Evolutionary conservation across 2,888 invertebrate genomes (phyloP).

Genomic region (Eremobia ochroleuca): DNA sequence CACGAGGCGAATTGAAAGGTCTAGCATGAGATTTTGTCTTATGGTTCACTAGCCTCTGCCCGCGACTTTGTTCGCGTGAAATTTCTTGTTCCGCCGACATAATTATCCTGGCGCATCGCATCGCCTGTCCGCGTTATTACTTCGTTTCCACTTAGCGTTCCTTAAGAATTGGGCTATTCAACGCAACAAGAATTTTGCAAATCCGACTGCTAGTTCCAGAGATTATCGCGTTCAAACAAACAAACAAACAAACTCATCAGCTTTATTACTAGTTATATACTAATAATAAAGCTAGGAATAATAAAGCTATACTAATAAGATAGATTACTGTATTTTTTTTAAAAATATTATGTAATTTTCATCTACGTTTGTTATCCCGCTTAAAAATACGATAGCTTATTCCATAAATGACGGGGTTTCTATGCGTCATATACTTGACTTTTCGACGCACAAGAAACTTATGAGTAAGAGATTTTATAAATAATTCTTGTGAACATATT

Average conservation of each 20-base stretch:
- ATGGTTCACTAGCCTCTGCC: not conserved
- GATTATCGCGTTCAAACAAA: not conserved
- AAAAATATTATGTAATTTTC: not conserved
- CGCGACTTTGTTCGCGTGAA: too few species aligned
- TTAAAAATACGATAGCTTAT: constrained; percentile 17
- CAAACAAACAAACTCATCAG: not conserved
- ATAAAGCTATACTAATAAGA: too few species aligned
- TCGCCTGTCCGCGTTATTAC: not conserved
- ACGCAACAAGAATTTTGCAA: not conserved
- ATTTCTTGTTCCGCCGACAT: not conserved
- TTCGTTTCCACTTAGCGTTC: not conserved
- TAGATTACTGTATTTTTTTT: not conserved
- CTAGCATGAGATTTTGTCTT: not conserved
- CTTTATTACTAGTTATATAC: too few species aligned
- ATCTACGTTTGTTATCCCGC: not conserved
- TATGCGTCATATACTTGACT: not conserved
- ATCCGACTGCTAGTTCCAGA: not conserved
- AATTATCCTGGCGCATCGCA: not conserved
- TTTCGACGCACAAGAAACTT: constrained; percentile 2
- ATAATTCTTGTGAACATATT: not conserved
- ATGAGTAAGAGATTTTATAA: not conserved
- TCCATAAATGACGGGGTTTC: not conserved
- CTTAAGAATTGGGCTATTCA: not conserved
- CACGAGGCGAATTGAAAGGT: constrained; percentile 11
- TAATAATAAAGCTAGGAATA: too few species aligned